Conservation (phyloP, 2,888 invertebrate species). For the Halictus ligatus region DNA sequence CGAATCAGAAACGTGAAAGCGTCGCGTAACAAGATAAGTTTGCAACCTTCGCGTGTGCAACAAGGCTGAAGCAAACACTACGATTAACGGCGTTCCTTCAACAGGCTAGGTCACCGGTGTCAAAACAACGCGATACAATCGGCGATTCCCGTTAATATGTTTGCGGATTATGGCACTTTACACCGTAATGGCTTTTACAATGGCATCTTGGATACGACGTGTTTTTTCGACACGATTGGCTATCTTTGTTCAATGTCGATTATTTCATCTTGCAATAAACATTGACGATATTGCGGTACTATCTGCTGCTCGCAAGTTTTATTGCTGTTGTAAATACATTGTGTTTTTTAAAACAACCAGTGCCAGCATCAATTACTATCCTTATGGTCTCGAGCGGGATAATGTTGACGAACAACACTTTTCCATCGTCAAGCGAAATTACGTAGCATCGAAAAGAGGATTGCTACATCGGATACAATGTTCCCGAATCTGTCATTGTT, state of each 20-base stretch:
- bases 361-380: not conserved
- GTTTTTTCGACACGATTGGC: not conserved
- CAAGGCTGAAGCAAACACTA: not conserved
- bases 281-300: not conserved
- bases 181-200: not conserved
- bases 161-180: not conserved
- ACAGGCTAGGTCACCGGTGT: not conserved
- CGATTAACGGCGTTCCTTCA: constrained; percentile 6
- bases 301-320: not conserved
- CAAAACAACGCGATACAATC: not conserved
- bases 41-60: constrained; percentile 3
- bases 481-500: not conserved
- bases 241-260: not conserved
- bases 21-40: not conserved
- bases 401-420: not conserved
- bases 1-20: not conserved
- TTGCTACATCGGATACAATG: not conserved
- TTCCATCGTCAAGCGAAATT: not conserved
- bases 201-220: too few relatives aligned
- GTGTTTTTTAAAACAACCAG: not conserved
- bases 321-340: not conserved
- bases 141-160: not conserved
- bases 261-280: not conserved
- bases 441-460: not conserved
- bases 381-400: not conserved